Base-by-base conservation (phyloP, 1,140 invertebrate genomes). In the Lordiphosa clarofinis region DNA sequence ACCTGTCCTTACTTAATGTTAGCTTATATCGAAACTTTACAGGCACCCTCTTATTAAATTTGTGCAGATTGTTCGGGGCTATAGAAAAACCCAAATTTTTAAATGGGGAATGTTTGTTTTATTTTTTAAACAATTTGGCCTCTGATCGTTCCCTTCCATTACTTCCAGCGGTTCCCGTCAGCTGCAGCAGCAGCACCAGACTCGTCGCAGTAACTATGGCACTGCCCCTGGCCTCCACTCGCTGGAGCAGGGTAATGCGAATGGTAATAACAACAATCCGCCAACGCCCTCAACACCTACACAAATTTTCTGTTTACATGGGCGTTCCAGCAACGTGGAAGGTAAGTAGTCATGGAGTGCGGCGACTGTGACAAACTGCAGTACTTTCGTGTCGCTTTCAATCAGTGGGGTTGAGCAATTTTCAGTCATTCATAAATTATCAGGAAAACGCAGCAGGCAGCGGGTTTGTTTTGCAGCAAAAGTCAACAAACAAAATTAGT, bases 361-460 rank as follows among this genome's bases (percentile, higher is more conserved):
- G 6, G 49, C 19, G 35, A 54, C 28, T 55, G 55, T 70, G 73
- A 72, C 69, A 72, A 60, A 62, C 74, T 58, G 36, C 48, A 56
- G 52, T 62, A 74, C 56, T 81, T 71, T 74, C 75, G 76, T 79
- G 75, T 81, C 75, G 71, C 61, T 75, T 81, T 82, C 75, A 81
- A 82, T 81, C 75, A 75, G 65, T 47, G 56, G 46, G 61, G 56
- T 47, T 57, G 43, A 63, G 57, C 75, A 75, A 82, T 79, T 79
- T 79, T 55, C 71, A 71, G 55, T 79, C 76, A 81, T 81, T 79
- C 75, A 82, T 75, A 79, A 79, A 79, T 79, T 71, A 79, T 79
- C 50, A 81, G 58, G 65, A 74, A 81, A 79, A 70, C 75, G 65
- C 66, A 75, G 75, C 66, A 62, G 73, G 73, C 69, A 57, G 53